Conservation (phyloP, 2,888 invertebrate genomes). For the Pseudolycoriella hygida region DNA sequence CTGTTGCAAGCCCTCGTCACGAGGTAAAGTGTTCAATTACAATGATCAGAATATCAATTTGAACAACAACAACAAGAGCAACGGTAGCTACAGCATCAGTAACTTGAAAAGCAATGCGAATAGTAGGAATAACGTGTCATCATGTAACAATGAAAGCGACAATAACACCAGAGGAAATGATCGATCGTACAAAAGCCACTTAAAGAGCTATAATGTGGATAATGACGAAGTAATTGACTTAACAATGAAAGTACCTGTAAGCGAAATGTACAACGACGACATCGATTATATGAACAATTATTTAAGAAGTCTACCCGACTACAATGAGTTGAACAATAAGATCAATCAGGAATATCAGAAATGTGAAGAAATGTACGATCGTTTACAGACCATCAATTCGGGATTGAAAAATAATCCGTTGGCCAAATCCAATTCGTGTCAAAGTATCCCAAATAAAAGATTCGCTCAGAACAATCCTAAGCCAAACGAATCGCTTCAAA, state of each 20-base stretch:
- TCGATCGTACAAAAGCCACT: background rate
- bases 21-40: background rate
- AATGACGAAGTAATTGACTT: slow-evolving; percentile 5
- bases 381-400: slow-evolving; percentile 18
- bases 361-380: slow-evolving; percentile 27
- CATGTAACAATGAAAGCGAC: background rate
- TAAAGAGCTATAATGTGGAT: background rate
- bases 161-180: background rate
- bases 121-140: background rate
- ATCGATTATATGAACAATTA: slow-evolving; percentile 31
- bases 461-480: background rate
- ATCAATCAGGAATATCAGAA: slow-evolving; percentile 28
- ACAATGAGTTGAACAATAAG: slow-evolving; percentile 27
- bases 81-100: background rate
- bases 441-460: slow-evolving; percentile 14
- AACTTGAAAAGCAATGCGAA: background rate
- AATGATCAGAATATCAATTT: background rate
- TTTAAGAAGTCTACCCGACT: slow-evolving; percentile 29
- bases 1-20: too few species aligned
- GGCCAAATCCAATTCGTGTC: slow-evolving; percentile 25
- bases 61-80: background rate
- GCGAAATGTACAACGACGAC: slow-evolving; percentile 26
- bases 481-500: slow-evolving; percentile 1
- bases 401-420: slow-evolving; percentile 14
- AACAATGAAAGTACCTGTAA: slow-evolving; percentile 3